Base-by-base conservation (phyloP, 1,140 invertebrate genomes). In the Hyposmocoma kahamanoa region DNA sequence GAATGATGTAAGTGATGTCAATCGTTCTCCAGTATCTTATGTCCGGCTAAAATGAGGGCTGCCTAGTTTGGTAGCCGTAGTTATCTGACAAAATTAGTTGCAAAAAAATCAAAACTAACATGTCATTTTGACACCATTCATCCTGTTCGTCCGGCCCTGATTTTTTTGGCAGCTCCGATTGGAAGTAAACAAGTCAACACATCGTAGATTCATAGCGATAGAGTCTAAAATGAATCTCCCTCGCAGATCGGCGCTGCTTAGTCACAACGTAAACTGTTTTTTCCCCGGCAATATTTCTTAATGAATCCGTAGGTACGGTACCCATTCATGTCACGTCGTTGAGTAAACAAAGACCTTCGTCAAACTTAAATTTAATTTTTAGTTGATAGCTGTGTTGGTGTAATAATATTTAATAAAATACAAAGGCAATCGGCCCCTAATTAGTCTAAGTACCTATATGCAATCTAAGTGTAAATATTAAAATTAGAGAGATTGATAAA, bases 81-180 rank as follows among this genome's bases (percentile, higher is more conserved):
- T 5, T 6, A 26, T 26, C 24, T 26, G n/a, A 34, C 8, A 8
- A 34, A 34, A 34, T n/a, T 17, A 36, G 13, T 36, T 36, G 67
- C 68, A 78, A 79, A 79, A n/a, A 81, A 74, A 75, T 66, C 45
- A 51, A 68, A 78, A 68, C 62, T 78, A 64, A 69, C 78, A 78
- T 73, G 77, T 81, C 76, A 81, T 77, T 78, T 80, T 84, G 80
- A 84, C 80, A 81, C 71, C 75, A 81, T 81, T 78, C 80, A 84
- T 80, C 55, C 75, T 66, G 73, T 59, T 65, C 69, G 70, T 58
- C 66, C 67, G 71, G 59, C 69, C 61, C 57, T 52, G 19, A 53
- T 75, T 79, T 76, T 72, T 67, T n/a, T 75, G 41, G 47, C 19
- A 43, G 41, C 44, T 38, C 44, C 41, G 53, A 41, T 21, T 13